Percentiles rank a stretch among this genome's conserved stretches.
phyloP scores from a whole-genome alignment of 2,888 invertebrate genomes.

The Monochamus alternatus region DNA sequence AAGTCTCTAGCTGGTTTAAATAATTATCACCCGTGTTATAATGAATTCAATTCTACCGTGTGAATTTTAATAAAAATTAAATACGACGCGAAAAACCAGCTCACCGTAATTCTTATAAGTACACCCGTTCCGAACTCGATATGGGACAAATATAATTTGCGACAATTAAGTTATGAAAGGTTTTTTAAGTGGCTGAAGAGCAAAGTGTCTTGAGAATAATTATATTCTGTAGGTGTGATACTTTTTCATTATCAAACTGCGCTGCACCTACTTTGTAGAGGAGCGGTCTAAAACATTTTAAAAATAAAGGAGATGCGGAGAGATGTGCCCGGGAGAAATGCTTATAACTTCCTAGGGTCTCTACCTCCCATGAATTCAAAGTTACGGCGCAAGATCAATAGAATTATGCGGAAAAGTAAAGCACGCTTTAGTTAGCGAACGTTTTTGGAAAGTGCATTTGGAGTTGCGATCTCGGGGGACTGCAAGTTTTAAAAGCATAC shows the following conservation, averaged over 20 bases:
- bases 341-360: slow-evolving; percentile 1
- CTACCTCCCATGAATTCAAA: background rate
- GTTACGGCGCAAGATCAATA: slow-evolving; percentile 15
- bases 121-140: too few relatives aligned
- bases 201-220: slow-evolving; percentile 24
- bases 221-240: slow-evolving; percentile 30
- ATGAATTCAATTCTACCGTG: too few relatives aligned
- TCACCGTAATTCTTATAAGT: too few relatives aligned
- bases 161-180: background rate
- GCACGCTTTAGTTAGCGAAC: background rate
- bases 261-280: slow-evolving; percentile 7
- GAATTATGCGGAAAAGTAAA: slow-evolving; percentile 12
- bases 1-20: too few relatives aligned
- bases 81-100: too few relatives aligned
- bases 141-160: too few relatives aligned
- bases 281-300: slow-evolving; percentile 15
- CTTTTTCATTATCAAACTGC: slow-evolving; percentile 26
- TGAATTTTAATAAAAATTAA: too few relatives aligned
- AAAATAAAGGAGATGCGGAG: slow-evolving; percentile 9
- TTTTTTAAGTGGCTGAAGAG: slow-evolving; percentile 21
- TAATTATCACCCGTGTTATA: too few relatives aligned
- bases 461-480: background rate
- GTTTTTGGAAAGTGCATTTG: background rate
- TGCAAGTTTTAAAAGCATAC: background rate
- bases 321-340: slow-evolving; percentile 12